Evolutionary conservation across 2,797 vertebrate species (phyloP).

Genomic region (Hybognathus amarus): DNA sequence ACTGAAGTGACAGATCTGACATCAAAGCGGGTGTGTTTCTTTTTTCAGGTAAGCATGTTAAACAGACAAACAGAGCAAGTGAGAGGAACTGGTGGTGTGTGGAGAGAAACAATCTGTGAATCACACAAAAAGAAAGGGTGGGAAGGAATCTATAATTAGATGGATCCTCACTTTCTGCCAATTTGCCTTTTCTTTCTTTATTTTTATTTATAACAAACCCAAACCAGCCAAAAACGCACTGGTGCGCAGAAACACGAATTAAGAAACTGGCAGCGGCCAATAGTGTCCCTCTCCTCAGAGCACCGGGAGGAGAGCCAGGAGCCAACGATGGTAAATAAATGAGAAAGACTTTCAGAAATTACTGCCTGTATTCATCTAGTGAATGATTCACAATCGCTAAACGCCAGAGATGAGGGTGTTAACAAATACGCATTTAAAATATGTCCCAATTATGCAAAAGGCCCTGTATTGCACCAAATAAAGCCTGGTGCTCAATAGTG

Average conservation of each 20-base stretch:
- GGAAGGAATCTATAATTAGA: constrained; percentile 25
- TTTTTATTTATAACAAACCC: constrained; percentile 31
- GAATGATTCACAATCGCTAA: constrained; percentile 52
- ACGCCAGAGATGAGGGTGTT: constrained; percentile 55
- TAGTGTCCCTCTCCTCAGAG: neutral
- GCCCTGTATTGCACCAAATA: constrained; percentile 18
- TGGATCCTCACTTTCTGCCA: constrained; percentile 9
- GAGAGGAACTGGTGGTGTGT: neutral
- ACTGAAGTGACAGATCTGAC: neutral
- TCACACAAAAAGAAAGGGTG: neutral
- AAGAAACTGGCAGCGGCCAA: constrained; percentile 35
- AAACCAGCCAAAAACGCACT: constrained; percentile 27
- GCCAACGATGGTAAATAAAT: constrained; percentile 54
- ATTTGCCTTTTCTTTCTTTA: constrained; percentile 22
- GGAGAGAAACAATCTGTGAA: neutral
- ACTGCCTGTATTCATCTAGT: constrained; percentile 27
- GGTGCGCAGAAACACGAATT: constrained; percentile 43
- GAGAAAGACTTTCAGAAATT: constrained; percentile 48
- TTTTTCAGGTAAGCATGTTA: neutral
- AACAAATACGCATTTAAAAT: constrained; percentile 45
- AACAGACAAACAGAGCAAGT: neutral
- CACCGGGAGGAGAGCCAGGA: constrained; percentile 51
- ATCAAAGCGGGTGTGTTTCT: neutral
- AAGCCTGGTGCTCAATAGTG: constrained; percentile 5
- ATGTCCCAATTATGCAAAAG: constrained; percentile 48